Base-by-base conservation (phyloP, 2,888 invertebrate genomes). In the Azorinus chamasolen region DNA sequence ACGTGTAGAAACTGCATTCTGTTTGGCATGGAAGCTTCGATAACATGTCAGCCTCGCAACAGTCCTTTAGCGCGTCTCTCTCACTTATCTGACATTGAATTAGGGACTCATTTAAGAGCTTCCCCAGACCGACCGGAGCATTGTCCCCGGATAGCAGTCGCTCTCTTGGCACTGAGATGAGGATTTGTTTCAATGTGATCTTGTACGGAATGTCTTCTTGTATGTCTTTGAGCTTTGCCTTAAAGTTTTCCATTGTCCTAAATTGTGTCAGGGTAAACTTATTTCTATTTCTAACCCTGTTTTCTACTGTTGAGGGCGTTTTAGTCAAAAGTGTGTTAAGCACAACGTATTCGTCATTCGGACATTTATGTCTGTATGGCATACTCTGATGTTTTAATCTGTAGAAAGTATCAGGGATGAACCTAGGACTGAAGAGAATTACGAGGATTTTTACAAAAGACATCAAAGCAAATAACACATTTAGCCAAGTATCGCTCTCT, bases 121-220 rank as follows among this genome's bases (percentile, higher is more conserved):
- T 3, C 10, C n/a, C 1, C 4, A 55, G 5, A 4, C 55, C 39
- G 12, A 12, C 37, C 12, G 39, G 55, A 8, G 55, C 55, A 39
- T 37, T 14, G 2, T 39, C 55, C 5, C 1, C 1, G 1, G 2
- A 4, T 1, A 55, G 14, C 3, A 55, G 55, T 10, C 22, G n/a
- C 1, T 55, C n/a, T 1, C 12, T 39, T 1, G 1, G 2, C 4
- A 20, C 83, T 8, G 78, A 71, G 14, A 89, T 69, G 12, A 81
- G 70, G 0, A 87, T 62, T 14, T 79, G 68, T 18, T 82, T 64
- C 14, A 88, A 51, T 16, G 55, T 65, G 4, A 87, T 43, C 39
- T 57, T 24, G 54, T 80, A 74, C 20, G 57, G 64, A 1, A 65
- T 50, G 46, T 79, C 78, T 1, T 51, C 57, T 0, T 37, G 37